phyloP scores from a whole-genome alignment of 2,113 vertebrate genomes.

The Pogonocichla stellata region DNA sequence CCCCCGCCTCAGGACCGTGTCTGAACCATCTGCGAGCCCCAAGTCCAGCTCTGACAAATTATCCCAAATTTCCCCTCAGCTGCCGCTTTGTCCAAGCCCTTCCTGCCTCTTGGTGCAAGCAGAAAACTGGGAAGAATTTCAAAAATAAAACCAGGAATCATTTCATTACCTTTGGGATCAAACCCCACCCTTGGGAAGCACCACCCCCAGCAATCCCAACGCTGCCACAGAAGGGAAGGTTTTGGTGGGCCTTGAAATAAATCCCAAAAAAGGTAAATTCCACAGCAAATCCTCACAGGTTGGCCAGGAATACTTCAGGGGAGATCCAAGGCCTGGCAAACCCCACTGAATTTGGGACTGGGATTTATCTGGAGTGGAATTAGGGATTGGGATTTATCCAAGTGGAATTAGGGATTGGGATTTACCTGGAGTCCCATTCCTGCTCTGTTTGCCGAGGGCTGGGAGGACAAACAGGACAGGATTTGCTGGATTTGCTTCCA shows the following conservation, averaged over 20 bases:
- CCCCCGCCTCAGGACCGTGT: rapidly evolving
- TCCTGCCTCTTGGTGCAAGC: not conserved
- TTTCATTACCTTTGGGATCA: not conserved
- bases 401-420: too few species aligned
- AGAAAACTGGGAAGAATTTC: not conserved
- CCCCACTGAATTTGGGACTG: not conserved
- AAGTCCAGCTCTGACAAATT: not conserved
- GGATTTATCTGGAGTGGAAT: too few species aligned
- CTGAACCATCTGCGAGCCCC: not conserved
- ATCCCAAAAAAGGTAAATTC: not conserved
- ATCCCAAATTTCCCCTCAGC: not conserved
- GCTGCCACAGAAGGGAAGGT: rapidly evolving
- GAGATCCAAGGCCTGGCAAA: not conserved
- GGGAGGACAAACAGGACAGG: not conserved
- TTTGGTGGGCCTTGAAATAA: rapidly evolving
- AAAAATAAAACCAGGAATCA: rapidly evolving
- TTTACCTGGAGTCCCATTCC: not conserved
- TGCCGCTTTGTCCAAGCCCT: not conserved
- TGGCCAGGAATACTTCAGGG: not conserved
- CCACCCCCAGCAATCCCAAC: not conserved
- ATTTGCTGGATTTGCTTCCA: not conserved
- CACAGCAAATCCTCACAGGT: not conserved
- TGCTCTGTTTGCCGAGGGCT: not conserved
- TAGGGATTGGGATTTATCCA: too few species aligned
- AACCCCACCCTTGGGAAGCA: not conserved